Base-by-base conservation (phyloP, 2,888 invertebrate genomes). In the Lycophotia porphyrea region DNA sequence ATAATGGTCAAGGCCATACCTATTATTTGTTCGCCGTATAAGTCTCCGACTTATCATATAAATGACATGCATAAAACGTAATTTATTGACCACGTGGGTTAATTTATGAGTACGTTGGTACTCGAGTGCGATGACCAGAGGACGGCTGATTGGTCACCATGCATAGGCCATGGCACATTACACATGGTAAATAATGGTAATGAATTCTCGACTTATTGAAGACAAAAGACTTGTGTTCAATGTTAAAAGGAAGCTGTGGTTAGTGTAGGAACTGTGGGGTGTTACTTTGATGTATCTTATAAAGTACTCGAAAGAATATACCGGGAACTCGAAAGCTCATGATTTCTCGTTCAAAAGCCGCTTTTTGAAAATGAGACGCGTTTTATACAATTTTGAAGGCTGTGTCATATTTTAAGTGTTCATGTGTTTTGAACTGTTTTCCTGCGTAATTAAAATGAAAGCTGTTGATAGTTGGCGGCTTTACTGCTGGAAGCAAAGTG, bases 201-300 rank as follows among this genome's bases (percentile, higher is more conserved):
- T 86, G 80, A 75, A 84, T 81, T 71, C 74, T 34, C 66, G 24
- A 34, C 13, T 77, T 76, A 63, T 81, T 73, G 68, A 79, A 84
- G 80, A 87, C 84, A 88, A 88, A 81, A 83, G 77, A 70, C 79
- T 72, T 71, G 67, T 76, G 73, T 77, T 82, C 74, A 13, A 49
- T 75, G 65, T 34, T 67, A 66, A 75, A 75, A 83, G 87, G 88
- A 88, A 80, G 67, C 61, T 84, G 88, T 60, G 83, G 84, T 88
- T 65, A 70, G 13, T 65, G 69, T 64, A 73, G 34, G 71, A 60
- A 64, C 18, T 36, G 7, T 52, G 44, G 44, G 44, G 39, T 15
- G 44, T 42, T 67, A 71, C 77, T 79, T 67, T 49, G 63, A 47
- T 55, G 72, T 65, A 58, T 69, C 58, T 66, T 52, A 58, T 39